Evolutionary conservation across 2,888 invertebrate genomes (phyloP).

Genomic region (Thyatira batis): DNA sequence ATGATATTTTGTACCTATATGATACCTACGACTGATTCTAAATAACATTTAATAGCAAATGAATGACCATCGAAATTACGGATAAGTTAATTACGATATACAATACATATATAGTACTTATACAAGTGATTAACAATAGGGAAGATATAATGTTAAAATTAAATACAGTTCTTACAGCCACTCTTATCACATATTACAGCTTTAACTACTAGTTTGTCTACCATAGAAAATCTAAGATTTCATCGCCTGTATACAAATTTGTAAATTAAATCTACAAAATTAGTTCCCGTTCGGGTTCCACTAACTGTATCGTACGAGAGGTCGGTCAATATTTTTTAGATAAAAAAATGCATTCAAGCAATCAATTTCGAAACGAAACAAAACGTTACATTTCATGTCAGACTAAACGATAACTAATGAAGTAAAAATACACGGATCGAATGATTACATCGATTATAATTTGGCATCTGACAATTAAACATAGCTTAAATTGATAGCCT

Average conservation of each 20-base stretch:
- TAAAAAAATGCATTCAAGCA: conserved; percentile 60
- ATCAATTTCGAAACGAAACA: conserved; percentile 43
- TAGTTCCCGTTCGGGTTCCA: conserved; percentile 51
- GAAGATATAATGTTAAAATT: conserved; percentile 60
- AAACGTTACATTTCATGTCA: conserved; percentile 59
- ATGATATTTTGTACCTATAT: conserved; percentile 64
- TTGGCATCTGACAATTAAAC: conserved; percentile 77
- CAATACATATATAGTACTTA: conserved; percentile 39
- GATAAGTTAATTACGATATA: conserved; percentile 26
- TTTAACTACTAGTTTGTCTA: conserved; percentile 73
- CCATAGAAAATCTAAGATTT: conserved; percentile 79
- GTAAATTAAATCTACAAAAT: conserved; percentile 71
- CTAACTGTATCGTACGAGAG: conserved; percentile 57
- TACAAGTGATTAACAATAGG: conserved; percentile 47
- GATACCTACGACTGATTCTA: conserved; percentile 61
- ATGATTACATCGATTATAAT: conserved; percentile 57
- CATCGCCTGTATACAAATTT: conserved; percentile 72
- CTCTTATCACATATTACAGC: conserved; percentile 80
- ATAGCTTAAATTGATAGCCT: conserved; percentile 61
- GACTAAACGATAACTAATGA: conserved; percentile 22
- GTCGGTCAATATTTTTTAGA: conserved; percentile 55
- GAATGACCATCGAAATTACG: conserved; percentile 33
- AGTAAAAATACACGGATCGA: conserved; percentile 24
- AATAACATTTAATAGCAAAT: conserved; percentile 56
- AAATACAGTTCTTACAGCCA: conserved; percentile 75